Conservation (phyloP, 2,797 vertebrate species). For the Tolypeutes matacus region DNA sequence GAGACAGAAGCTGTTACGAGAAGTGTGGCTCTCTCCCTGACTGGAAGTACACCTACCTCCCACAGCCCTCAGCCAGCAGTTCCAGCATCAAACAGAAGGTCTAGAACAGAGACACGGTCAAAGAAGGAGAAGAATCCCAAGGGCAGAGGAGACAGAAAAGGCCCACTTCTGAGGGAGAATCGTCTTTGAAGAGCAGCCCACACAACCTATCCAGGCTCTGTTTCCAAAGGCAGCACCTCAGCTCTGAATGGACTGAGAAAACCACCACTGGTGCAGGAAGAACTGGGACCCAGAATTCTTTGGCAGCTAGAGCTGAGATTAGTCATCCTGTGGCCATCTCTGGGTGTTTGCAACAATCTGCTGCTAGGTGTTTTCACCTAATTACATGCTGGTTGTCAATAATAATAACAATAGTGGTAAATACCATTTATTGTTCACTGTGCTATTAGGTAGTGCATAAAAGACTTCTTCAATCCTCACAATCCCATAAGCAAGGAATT, state of each 20-base stretch:
- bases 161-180: background rate
- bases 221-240: background rate
- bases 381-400: background rate
- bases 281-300: background rate
- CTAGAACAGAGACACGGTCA: background rate
- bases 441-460: background rate
- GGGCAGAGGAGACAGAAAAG: background rate
- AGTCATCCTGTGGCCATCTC: background rate
- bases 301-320: background rate
- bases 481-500: background rate
- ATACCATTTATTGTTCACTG: background rate
- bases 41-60: background rate
- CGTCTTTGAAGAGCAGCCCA: background rate
- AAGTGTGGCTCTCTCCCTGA: background rate
- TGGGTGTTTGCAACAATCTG: conserved; percentile 9
- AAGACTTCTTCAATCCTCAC: background rate
- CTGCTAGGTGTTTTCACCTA: background rate
- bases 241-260: background rate
- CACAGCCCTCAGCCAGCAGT: background rate
- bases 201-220: background rate
- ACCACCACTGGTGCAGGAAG: background rate
- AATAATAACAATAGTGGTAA: background rate
- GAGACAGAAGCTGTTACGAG: background rate
- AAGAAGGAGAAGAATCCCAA: background rate
- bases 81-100: background rate